phyloP scores from a whole-genome alignment of 2,888 invertebrate species.

The Leucoma salicis region DNA sequence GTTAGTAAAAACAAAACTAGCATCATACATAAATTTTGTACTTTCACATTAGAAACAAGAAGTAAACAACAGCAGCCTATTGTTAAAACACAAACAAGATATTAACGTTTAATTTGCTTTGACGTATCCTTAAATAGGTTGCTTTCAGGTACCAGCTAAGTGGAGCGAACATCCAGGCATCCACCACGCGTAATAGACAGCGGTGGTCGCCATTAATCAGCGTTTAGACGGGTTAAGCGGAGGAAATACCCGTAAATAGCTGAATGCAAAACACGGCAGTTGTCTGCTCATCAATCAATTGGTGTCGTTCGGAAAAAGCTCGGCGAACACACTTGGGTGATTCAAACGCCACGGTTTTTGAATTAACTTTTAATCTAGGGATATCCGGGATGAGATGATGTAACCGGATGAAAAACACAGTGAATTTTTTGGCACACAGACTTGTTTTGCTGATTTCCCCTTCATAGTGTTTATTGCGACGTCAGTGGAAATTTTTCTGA shows the following conservation, averaged over 20 bases:
- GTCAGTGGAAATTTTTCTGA: neutral
- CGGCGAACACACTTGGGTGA: slow-evolving; percentile 16
- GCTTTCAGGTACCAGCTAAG: slow-evolving; percentile 34
- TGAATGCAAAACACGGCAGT: slow-evolving; percentile 79
- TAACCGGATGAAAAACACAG: slow-evolving; percentile 14
- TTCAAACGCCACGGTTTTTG: slow-evolving; percentile 31
- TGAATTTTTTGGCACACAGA: neutral
- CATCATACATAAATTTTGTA: too few relatives aligned
- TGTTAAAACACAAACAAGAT: slow-evolving; percentile 11
- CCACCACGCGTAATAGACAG: slow-evolving; percentile 52
- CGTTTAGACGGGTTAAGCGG: slow-evolving; percentile 72
- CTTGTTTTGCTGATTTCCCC: slow-evolving; percentile 1
- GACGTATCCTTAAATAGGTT: slow-evolving; percentile 31
- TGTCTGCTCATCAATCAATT: slow-evolving; percentile 78
- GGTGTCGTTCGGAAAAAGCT: slow-evolving; percentile 36
- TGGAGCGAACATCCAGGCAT: slow-evolving; percentile 54
- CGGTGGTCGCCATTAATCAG: slow-evolving; percentile 72
- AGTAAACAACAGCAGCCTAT: neutral
- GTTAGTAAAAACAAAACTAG: too few relatives aligned
- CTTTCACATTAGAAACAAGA: neutral
- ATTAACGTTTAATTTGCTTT: slow-evolving; percentile 28
- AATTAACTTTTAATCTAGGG: slow-evolving; percentile 13
- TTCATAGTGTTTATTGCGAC: neutral
- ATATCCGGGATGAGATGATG: slow-evolving; percentile 3
- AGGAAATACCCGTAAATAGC: slow-evolving; percentile 81